Evolutionary conservation across 2,113 vertebrate genomes (phyloP).

Genomic region (Pipa parva): DNA sequence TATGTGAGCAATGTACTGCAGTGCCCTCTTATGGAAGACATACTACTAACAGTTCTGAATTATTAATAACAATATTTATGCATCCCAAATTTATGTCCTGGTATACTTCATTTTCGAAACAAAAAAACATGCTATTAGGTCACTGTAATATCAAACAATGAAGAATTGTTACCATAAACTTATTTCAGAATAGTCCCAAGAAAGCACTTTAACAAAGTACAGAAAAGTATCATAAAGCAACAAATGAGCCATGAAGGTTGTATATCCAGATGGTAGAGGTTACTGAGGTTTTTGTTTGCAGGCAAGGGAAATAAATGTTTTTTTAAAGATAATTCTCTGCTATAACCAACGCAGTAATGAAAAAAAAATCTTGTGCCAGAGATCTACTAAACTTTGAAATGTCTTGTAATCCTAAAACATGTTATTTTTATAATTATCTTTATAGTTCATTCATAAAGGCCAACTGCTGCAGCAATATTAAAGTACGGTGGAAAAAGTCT

Average conservation of each 20-base stretch:
- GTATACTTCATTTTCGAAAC: neutral
- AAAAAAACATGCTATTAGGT: neutral
- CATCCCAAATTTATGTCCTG: neutral
- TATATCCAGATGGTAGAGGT: neutral
- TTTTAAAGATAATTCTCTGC: no score
- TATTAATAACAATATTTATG: neutral
- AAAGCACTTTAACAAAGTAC: neutral
- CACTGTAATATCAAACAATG: neutral
- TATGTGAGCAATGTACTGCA: no score
- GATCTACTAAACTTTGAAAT: no score
- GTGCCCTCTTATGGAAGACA: constrained; percentile 25
- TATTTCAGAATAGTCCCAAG: neutral
- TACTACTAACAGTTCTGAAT: neutral
- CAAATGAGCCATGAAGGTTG: constrained; percentile 7
- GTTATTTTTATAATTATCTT: no score
- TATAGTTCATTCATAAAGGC: no score
- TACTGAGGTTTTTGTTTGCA: neutral
- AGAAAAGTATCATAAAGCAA: constrained; percentile 1
- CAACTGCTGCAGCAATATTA: no score
- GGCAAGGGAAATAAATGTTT: neutral
- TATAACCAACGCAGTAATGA: no score
- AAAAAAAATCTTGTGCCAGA: no score
- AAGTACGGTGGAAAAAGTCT: no score
- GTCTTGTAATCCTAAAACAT: no score
- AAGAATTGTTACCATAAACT: neutral